Conservation (phyloP, 37 sponge, comb jelly and placozoan genomes). For the Aplysina aerophoba region DNA sequence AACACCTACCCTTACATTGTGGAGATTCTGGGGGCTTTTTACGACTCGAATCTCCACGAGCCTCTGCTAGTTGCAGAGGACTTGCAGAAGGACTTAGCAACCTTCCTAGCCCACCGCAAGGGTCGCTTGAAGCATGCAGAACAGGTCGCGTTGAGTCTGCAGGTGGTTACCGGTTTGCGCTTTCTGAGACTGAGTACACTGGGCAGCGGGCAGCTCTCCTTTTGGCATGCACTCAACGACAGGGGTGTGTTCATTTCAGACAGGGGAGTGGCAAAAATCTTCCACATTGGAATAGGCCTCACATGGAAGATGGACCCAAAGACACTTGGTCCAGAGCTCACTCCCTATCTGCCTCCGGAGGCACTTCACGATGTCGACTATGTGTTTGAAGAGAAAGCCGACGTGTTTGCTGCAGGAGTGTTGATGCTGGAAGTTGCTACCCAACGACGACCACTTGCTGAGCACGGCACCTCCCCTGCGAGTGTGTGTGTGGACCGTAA, state of each 20-base stretch:
- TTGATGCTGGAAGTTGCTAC: background rate
- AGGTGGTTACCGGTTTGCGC: background rate
- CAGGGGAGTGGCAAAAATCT: background rate
- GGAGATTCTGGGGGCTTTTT: background rate
- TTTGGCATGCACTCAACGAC: background rate
- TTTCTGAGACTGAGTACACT: background rate
- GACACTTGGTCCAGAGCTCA: background rate
- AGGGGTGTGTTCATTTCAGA: background rate
- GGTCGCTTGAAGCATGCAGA: background rate
- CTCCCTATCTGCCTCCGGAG: constrained; percentile 13
- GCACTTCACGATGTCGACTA: background rate
- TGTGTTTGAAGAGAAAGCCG: background rate
- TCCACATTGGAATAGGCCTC: background rate
- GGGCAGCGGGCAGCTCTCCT: too few relatives aligned
- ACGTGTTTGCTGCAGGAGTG: background rate
- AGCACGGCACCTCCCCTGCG: background rate
- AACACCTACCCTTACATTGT: background rate
- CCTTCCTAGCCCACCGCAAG: background rate
- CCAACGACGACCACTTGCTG: background rate
- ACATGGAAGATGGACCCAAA: background rate
- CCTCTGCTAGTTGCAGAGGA: background rate
- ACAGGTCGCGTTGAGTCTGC: background rate
- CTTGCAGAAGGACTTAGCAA: background rate
- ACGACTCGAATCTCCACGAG: background rate
- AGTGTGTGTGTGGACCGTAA: background rate